phyloP scores from a whole-genome alignment of 2,797 vertebrate species.

The Sebastes steindachneri region DNA sequence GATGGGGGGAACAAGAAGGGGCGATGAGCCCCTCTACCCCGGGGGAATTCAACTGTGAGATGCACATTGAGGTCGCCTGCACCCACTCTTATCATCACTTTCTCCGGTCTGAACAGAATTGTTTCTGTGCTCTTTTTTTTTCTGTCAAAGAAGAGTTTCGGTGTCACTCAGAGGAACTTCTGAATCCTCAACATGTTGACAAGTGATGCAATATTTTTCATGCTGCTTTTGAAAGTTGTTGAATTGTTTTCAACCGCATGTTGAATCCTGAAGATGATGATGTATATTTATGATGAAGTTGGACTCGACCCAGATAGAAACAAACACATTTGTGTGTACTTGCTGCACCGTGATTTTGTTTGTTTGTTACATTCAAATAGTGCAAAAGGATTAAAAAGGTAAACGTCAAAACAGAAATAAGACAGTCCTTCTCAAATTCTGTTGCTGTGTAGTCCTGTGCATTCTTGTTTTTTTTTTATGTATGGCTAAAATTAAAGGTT shows the following conservation, averaged over 20 bases:
- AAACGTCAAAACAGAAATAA: background rate
- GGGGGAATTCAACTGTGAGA: slow-evolving; percentile 80
- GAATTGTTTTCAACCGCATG: slow-evolving; percentile 1
- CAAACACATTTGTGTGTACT: background rate
- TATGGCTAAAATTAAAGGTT: background rate
- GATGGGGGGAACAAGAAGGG: slow-evolving; percentile 63
- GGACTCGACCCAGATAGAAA: background rate
- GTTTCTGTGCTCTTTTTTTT: slow-evolving; percentile 45
- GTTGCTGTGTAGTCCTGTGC: background rate
- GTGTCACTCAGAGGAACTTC: slow-evolving; percentile 45
- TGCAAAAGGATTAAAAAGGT: background rate
- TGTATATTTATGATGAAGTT: background rate
- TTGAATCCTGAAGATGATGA: background rate
- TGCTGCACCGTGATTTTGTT: background rate
- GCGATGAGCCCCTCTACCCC: slow-evolving; percentile 77
- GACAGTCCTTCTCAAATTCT: background rate
- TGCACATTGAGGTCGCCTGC: slow-evolving; percentile 76
- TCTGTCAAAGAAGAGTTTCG: slow-evolving; percentile 37
- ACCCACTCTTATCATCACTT: slow-evolving; percentile 69
- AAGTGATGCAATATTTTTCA: slow-evolving; percentile 36
- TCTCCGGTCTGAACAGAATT: slow-evolving; percentile 56
- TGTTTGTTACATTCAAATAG: background rate
- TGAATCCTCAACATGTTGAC: background rate
- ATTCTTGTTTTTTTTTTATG: background rate
- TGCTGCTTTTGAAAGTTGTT: background rate